A percentile compares a stretch with the other conserved stretches of the same genome.
phyloP scores from a whole-genome alignment of 2,113 vertebrate genomes.

The Istiophorus platypterus region DNA sequence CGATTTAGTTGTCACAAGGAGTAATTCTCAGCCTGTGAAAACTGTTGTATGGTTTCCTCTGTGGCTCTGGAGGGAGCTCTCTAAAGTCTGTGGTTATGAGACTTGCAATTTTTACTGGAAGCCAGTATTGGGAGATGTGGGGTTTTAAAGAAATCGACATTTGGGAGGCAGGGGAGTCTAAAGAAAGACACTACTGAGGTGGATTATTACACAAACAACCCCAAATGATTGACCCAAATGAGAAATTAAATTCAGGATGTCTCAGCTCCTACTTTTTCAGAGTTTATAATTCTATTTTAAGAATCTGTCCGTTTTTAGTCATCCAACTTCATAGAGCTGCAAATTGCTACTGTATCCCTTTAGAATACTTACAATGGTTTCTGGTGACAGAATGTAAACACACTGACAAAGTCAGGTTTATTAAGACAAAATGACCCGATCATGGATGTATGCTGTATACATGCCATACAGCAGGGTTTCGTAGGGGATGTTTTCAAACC shows the following conservation, averaged over 20 bases:
- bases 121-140: not conserved
- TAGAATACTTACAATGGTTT: not conserved
- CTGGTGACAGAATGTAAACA: not conserved
- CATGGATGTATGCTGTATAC: not conserved
- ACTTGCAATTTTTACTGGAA: not conserved
- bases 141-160: conserved; percentile 1
- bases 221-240: not conserved
- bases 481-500: not conserved
- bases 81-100: not conserved
- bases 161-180: not conserved
- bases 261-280: not conserved
- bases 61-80: not conserved
- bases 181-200: not conserved
- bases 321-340: not conserved
- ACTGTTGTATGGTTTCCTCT: not conserved
- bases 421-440: not conserved
- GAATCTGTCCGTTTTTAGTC: not conserved
- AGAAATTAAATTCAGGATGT: not conserved
- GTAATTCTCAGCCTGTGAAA: not conserved
- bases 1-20: not conserved
- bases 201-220: not conserved
- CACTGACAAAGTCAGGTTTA: no score
- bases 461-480: not conserved
- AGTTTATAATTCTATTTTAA: not conserved
- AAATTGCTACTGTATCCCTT: not conserved